Percentiles rank a stretch among this genome's conserved stretches.
phyloP scores from a whole-genome alignment of 2,888 invertebrate genomes.

The Zhuqinia jingwanae region DNA sequence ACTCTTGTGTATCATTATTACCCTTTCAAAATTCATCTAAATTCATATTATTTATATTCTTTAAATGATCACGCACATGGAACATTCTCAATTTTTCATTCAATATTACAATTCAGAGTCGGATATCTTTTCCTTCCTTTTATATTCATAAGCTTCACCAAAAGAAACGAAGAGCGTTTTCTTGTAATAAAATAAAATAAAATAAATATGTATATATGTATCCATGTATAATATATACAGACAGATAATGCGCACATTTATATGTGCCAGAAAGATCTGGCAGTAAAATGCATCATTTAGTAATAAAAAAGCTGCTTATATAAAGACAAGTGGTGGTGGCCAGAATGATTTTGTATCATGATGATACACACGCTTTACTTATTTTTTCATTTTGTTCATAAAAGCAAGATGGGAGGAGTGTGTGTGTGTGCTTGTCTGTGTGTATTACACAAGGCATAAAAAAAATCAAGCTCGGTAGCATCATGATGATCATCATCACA shows the following conservation, averaged over 20 bases:
- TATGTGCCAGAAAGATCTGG: background rate
- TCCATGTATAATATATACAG: background rate
- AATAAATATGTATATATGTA: background rate
- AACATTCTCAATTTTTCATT: constrained; percentile 33
- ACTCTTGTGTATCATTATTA: constrained; percentile 8
- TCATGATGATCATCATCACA: constrained; percentile 22
- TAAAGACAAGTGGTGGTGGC: background rate
- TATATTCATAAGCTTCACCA: no score
- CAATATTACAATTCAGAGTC: background rate
- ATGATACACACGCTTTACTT: constrained; percentile 25
- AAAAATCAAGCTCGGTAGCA: constrained; percentile 35
- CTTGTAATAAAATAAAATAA: no score
- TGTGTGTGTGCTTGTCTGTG: no score
- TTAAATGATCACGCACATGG: constrained; percentile 23
- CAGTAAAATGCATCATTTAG: constrained; percentile 21
- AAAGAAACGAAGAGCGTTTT: no score
- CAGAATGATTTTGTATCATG: constrained; percentile 19
- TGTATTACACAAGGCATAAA: constrained; percentile 36
- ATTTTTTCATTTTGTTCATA: constrained; percentile 46
- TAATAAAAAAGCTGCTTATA: constrained; percentile 5
- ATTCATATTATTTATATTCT: constrained; percentile 59
- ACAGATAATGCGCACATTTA: background rate
- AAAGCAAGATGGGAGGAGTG: constrained; percentile 58
- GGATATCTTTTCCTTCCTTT: background rate
- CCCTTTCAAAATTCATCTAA: constrained; percentile 60